Conservation (phyloP, 2,888 invertebrate genomes). For the Dryococelus australis region DNA sequence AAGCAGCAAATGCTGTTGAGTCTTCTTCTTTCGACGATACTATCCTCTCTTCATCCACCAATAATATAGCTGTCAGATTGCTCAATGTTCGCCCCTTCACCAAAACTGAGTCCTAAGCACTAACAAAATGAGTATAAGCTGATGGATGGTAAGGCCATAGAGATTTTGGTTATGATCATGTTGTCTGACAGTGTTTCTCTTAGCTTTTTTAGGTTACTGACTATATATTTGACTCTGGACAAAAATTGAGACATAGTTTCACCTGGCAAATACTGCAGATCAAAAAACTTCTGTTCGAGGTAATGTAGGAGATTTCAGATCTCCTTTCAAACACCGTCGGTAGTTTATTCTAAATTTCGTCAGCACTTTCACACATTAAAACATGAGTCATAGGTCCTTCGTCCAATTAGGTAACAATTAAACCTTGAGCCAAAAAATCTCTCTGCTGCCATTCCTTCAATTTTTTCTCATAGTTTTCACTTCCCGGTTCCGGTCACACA, state of each 20-base stretch:
- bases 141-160: neutral
- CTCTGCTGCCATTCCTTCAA: neutral
- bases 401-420: neutral
- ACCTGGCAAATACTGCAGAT: neutral
- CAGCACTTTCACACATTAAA: neutral
- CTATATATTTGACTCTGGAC: neutral
- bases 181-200: neutral
- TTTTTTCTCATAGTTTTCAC: neutral
- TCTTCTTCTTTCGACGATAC: too few species aligned
- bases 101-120: too few species aligned
- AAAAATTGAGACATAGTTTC: too few species aligned
- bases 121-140: too few species aligned
- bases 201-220: neutral
- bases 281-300: neutral
- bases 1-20: too few species aligned
- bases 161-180: neutral
- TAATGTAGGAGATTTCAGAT: neutral
- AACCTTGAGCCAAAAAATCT: neutral
- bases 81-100: too few species aligned
- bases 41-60: too few species aligned
- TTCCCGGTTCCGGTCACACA: neutral
- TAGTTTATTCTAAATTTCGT: neutral
- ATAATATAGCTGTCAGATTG: too few species aligned
- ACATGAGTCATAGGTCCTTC: too few species aligned
- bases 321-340: neutral